phyloP scores from a whole-genome alignment of 2,113 vertebrate species.

The Nicator chloris region DNA sequence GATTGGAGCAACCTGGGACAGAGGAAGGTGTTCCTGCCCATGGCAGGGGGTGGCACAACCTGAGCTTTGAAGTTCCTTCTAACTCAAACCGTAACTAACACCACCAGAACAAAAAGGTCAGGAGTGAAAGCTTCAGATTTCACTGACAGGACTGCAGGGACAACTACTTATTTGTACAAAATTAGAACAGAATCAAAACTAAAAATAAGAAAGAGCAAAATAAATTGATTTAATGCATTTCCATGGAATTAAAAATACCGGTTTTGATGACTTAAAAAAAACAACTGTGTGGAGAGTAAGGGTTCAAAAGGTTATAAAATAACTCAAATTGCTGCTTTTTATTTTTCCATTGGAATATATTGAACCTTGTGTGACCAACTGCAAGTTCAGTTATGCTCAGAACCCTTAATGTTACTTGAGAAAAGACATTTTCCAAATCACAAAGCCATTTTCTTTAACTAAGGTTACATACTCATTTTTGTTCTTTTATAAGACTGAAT shows the following conservation, averaged over 20 bases:
- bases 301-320: background rate
- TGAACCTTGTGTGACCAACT: background rate
- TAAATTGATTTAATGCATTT: background rate
- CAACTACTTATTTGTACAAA: background rate
- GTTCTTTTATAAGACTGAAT: background rate
- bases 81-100: background rate
- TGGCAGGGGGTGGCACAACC: background rate
- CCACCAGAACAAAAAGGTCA: background rate
- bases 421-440: background rate
- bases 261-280: background rate
- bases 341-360: background rate
- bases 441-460: background rate
- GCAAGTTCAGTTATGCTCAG: background rate
- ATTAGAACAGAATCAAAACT: background rate
- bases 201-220: background rate
- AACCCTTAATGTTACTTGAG: background rate
- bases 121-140: background rate
- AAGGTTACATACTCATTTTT: background rate
- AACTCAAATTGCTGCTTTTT: background rate
- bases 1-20: background rate
- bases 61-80: background rate
- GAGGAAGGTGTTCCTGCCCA: background rate
- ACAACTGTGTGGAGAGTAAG: background rate
- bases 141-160: background rate
- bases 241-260: background rate